These are phyloP conservation scores for Coreoperca whiteheadi DNA, from an alignment of 2,113 vertebrate genomes.

Conservation along the genomic window DNA sequence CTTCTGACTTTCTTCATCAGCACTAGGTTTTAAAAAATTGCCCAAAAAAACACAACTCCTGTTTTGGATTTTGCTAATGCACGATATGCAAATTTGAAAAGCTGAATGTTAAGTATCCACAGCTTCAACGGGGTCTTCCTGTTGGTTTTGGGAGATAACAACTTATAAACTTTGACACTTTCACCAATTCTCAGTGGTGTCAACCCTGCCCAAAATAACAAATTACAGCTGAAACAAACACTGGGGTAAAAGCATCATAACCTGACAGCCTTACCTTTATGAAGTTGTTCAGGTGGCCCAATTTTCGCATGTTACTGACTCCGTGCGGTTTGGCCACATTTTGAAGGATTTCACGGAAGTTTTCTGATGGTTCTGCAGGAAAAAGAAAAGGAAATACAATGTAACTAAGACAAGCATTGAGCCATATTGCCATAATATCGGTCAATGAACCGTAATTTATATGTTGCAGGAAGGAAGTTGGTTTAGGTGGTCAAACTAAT, in stretches of 20 bases:
- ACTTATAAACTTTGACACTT: not conserved
- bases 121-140: not conserved
- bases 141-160: not conserved
- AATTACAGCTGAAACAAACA: too few species aligned
- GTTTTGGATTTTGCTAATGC: too few species aligned
- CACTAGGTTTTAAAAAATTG: too few species aligned
- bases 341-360: conserved; percentile 97
- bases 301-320: conserved; percentile 98
- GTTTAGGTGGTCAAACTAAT: conserved; percentile 55
- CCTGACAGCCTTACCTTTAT: conserved; percentile 89
- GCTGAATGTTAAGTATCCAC: not conserved
- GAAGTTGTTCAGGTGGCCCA: conserved; percentile 99
- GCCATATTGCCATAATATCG: conserved; percentile 65
- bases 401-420: conserved; percentile 55
- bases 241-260: not conserved
- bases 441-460: conserved; percentile 44
- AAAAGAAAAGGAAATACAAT: conserved; percentile 51
- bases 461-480: conserved; percentile 66
- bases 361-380: conserved; percentile 93
- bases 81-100: too few species aligned
- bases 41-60: too few species aligned
- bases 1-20: too few species aligned
- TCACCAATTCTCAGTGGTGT: not conserved
- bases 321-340: conserved; percentile 98
- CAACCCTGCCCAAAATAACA: not conserved